Conservation (phyloP, 2,888 invertebrate genomes). For the Matsumyia berberina region DNA sequence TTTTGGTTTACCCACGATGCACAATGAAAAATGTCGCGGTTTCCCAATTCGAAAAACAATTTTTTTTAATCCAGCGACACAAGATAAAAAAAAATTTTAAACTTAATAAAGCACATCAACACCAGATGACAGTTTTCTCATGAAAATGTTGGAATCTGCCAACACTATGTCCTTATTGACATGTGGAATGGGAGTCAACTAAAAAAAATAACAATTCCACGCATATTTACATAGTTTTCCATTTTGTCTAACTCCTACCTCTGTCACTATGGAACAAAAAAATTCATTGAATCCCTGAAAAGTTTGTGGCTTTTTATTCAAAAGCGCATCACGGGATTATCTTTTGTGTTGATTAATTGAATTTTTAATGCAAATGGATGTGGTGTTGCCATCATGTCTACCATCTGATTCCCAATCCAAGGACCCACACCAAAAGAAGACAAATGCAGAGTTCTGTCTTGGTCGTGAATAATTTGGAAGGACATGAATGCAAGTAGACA, state of each 20-base stretch:
- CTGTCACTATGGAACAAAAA: background rate
- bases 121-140: slow-evolving; percentile 7
- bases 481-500: no score
- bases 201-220: background rate
- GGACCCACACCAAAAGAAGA: no score
- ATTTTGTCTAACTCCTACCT: background rate
- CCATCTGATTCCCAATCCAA: no score
- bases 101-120: background rate
- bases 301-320: background rate
- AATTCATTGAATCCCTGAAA: background rate
- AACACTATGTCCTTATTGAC: background rate
- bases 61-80: no score
- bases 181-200: background rate
- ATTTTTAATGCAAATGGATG: background rate
- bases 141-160: background rate
- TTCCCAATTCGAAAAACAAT: no score
- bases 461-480: no score
- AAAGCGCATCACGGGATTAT: background rate
- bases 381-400: no score
- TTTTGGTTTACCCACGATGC: no score
- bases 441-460: no score
- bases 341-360: background rate
- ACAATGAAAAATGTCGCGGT: no score
- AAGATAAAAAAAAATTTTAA: background rate
- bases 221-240: slow-evolving; percentile 8